These are phyloP conservation scores for Falco punctatus DNA, from an alignment of 2,113 vertebrate species.

Conservation along the genomic window DNA sequence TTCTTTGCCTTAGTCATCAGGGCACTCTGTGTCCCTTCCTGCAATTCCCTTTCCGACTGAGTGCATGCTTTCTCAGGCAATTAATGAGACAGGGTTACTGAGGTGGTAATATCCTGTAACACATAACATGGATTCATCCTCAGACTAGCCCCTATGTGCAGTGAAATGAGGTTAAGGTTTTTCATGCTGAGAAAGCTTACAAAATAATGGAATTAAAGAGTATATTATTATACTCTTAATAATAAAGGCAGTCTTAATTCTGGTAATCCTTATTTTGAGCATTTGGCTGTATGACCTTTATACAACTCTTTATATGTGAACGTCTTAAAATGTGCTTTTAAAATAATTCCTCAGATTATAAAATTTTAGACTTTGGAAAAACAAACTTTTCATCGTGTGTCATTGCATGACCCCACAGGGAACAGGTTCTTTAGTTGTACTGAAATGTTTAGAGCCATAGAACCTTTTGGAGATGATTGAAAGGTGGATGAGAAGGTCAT, in stretches of 20 bases:
- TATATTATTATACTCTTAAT: not conserved
- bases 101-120: not conserved
- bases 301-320: not conserved
- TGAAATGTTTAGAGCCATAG: not conserved
- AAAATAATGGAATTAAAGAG: not conserved
- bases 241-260: not conserved
- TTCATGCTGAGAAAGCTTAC: not conserved
- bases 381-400: accelerated
- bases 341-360: not conserved
- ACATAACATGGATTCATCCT: not conserved
- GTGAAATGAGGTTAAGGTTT: not conserved
- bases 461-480: not conserved
- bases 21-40: not conserved
- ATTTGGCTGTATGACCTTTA: not conserved
- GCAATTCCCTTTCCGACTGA: not conserved
- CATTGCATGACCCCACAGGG: not conserved
- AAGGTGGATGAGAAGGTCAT: not conserved
- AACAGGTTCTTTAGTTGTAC: not conserved
- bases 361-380: not conserved
- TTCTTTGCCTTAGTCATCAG: not conserved
- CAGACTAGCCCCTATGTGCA: not conserved
- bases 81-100: not conserved
- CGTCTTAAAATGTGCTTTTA: accelerated
- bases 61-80: not conserved
- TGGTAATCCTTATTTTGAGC: not conserved